Percentiles rank a stretch among this genome's conserved stretches.
Conservation (phyloP, 2,797 vertebrate species). For the Gymnoscopelus microlampas region DNA sequence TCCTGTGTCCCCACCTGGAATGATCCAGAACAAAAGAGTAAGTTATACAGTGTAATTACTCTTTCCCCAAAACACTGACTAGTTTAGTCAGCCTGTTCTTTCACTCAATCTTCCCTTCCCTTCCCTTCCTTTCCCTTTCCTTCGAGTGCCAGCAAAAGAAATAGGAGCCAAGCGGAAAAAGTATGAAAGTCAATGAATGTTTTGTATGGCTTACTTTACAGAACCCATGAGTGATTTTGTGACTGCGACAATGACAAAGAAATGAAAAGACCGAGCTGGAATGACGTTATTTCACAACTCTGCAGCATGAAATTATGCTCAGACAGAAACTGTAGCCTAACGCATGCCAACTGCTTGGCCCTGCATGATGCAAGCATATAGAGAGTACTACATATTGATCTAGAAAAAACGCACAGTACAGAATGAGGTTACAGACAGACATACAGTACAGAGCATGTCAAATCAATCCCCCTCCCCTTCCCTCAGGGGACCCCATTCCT, state of each 20-base stretch:
- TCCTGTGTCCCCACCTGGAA: no score
- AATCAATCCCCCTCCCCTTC: neutral
- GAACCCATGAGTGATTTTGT: neutral
- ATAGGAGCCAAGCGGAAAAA: no score
- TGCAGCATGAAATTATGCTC: neutral
- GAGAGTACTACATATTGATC: slow-evolving; percentile 5
- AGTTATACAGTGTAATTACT: no score
- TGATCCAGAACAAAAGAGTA: no score
- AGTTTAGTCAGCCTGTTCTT: no score
- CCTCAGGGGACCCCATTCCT: no score
- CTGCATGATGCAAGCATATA: neutral
- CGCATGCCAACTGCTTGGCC: no score
- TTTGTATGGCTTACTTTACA: neutral
- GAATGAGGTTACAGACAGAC: neutral
- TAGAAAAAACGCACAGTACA: neutral
- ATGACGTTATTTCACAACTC: slow-evolving; percentile 1
- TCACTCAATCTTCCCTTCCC: no score
- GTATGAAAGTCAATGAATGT: no score
- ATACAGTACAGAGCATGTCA: neutral
- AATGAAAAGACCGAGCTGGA: neutral
- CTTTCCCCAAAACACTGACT: no score
- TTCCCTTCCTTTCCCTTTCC: no score
- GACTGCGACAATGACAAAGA: neutral
- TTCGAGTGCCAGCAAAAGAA: no score
- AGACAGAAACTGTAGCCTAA: neutral